Conservation (phyloP, 2,888 invertebrate species). For the Taphrorychus bicolor region DNA sequence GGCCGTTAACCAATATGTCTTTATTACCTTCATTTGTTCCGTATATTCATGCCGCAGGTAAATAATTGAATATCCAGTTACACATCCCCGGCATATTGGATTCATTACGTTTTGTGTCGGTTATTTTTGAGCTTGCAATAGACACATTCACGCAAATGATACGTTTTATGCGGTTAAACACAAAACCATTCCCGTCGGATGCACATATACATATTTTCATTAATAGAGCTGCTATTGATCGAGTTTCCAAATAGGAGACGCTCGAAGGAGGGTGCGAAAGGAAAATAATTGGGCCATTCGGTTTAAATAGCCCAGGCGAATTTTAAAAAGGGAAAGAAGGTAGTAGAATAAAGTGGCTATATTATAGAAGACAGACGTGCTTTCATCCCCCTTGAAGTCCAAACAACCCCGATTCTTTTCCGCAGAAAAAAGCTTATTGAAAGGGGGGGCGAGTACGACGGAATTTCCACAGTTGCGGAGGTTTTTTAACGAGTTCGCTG, state of each 20-base stretch:
- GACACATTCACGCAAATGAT: background rate
- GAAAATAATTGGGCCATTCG: constrained; percentile 34
- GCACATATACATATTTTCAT: background rate
- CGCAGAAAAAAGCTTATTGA: constrained; percentile 12
- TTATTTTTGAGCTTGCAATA: constrained; percentile 10
- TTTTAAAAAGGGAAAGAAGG: constrained; percentile 30
- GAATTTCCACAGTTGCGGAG: background rate
- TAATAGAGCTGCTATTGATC: background rate
- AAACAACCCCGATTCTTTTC: constrained; percentile 34
- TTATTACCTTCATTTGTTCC: constrained; percentile 24
- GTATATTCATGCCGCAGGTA: constrained; percentile 17
- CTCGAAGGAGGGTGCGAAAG: constrained; percentile 13
- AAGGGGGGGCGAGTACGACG: background rate
- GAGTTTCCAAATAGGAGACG: background rate
- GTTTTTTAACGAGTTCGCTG: constrained; percentile 11
- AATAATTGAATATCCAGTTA: constrained; percentile 33
- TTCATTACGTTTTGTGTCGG: constrained; percentile 18
- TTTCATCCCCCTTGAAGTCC: constrained; percentile 30
- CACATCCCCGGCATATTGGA: constrained; percentile 17
- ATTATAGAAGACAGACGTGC: constrained; percentile 33
- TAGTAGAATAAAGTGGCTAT: constrained; percentile 37
- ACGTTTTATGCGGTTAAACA: background rate
- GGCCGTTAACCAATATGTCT: constrained; percentile 19
- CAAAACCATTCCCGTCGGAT: too few relatives aligned
- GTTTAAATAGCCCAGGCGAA: constrained; percentile 34